Evolutionary conservation across 2,797 vertebrate species (phyloP), one percentile per base, ranked within the genome.

Genomic region (Sciurus vulgaris): DNA sequence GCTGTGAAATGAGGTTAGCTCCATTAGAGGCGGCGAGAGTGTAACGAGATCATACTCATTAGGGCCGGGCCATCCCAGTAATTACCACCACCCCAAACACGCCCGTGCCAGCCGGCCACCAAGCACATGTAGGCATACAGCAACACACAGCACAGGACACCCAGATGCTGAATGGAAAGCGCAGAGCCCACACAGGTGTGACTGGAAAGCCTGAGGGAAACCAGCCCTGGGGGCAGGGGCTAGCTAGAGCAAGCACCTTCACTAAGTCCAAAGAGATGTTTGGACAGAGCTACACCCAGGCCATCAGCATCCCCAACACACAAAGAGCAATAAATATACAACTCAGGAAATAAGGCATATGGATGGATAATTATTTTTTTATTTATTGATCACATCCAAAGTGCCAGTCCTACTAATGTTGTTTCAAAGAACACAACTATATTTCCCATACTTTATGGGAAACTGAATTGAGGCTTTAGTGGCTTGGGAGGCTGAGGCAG

Each of bases 1-100:
- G 97, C 97, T 98, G 97, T 98, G 97, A 98, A 98, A 98, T 97
- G 97, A 98, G 97, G 97, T 97, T 97, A 97, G 97, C 96, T 96
- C 97, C 97, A 98, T 98, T 98, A 97, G 97, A 97, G 96, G 97
- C 97, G 13, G 97, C 28, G 61, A 94, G 97, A 97, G 97, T 98
- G 97, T 98, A 97, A 98, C 91, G 91, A 97, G 97, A 98, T 97
- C 97, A 96, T 97, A 97, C 97, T 98, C 97, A 98, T 98, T 98
- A 98, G 97, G 97, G 96, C 86, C 59, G 93, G 96, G 97, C 97
- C 97, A 97, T 97, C 97, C 96, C 95, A 91, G 97, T 97, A 97
- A 97, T 97, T 97, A 97, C 97, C 96, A 94, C 95, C 95, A 95
- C 93, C 96, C 95, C 94, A 97, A 97, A 97, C 96, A 96, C 79